Base-by-base conservation (phyloP, 1,140 invertebrate genomes). In the Musca vetustissima region DNA sequence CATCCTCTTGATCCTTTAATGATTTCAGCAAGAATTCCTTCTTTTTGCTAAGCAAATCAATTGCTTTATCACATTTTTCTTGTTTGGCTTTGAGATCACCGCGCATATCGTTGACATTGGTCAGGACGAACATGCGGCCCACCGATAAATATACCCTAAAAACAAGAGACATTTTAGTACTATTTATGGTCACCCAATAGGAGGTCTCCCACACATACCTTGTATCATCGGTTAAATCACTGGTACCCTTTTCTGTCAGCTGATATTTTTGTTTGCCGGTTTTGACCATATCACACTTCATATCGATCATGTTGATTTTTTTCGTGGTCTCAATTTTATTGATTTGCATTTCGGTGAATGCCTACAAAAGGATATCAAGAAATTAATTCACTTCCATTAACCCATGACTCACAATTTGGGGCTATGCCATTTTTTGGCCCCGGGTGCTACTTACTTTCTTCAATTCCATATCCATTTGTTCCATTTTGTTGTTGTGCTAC, bases 301-400 rank as follows among this genome's bases (percentile, higher is more conserved):
- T 76, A 69, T 83, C 80, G 25, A 83, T 76, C 75, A 80, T 80
- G 52, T 80, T 80, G 22, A 83, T 78, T 70, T 82, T 82, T 49
- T 83, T 83, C 1, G 80, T 75, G 1, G 81, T 82, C 22, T 82
- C 81, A 66, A 81, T 73, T 73, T 81, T 82, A 64, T 77, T 82
- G 9, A 79, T 73, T 74, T 83, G 81, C 80, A 83, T 81, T 66
- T 83, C 80, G 48, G 78, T 77, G 17, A 83, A 83, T 21, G 81
- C 81, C 81, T 83, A 21, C 19, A n/a, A 71, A 66, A 13, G 32
- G 55, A 47, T 59, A 64, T 52, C 17, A n/a, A 49, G 8, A 32
- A 19, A 66, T 48, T n/a, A 43, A 14, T 9, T 43, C 14, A 11
- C 36, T 7, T 32, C 1, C 19, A 57, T 17, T n/a, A n/a, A n/a